Evolutionary conservation across 2,113 vertebrate genomes (phyloP).

Genomic region (Cacatua alba): DNA sequence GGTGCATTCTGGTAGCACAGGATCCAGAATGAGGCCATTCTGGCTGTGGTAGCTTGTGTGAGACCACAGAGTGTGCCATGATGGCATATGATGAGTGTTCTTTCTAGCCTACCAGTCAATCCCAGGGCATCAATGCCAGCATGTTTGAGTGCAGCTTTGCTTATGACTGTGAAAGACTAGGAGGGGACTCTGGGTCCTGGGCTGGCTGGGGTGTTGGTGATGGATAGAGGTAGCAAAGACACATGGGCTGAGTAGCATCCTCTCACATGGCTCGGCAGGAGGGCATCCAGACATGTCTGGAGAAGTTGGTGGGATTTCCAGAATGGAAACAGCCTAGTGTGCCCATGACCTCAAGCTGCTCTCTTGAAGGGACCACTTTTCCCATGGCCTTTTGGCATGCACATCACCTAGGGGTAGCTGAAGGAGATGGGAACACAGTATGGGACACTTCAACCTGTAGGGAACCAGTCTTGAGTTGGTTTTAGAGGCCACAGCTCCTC

Average conservation of each 20-base stretch:
- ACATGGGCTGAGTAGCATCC: neutral
- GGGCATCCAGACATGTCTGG: neutral
- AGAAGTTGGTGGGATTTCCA: neutral
- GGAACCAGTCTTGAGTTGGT: neutral
- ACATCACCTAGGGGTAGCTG: rapidly evolving
- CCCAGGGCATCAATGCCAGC: neutral
- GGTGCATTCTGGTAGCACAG: rapidly evolving
- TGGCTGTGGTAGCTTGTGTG: neutral
- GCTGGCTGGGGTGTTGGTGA: neutral
- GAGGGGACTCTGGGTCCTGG: neutral
- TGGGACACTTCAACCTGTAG: neutral
- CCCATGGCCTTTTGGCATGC: neutral
- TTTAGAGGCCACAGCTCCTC: neutral
- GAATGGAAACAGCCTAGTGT: neutral
- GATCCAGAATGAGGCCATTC: neutral
- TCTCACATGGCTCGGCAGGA: neutral
- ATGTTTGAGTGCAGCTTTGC: neutral
- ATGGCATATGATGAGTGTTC: neutral
- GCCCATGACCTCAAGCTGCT: rapidly evolving
- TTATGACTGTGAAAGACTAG: neutral
- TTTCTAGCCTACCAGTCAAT: neutral
- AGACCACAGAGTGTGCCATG: rapidly evolving
- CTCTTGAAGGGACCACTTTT: neutral
- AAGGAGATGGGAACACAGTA: neutral
- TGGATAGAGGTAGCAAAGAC: neutral